Evolutionary conservation across 2,113 vertebrate genomes (phyloP), one percentile per base, ranked within the genome.

Genomic region (Corythoichthys intestinalis): DNA sequence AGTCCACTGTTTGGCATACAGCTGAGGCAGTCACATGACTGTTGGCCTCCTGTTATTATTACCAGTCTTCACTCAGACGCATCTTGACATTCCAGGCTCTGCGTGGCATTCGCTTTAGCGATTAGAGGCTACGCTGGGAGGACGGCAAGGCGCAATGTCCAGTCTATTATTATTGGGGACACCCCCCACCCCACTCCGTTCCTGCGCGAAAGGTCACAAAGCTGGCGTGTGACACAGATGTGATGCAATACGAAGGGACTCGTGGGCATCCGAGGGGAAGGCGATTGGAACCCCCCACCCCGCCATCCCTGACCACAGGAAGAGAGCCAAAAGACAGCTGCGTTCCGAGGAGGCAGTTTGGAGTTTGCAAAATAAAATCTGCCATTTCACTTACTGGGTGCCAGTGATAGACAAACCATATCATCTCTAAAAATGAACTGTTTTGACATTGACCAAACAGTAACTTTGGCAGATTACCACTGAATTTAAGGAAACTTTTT

Each of bases 141-240:
- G 77, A 76, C 10, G 52, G 64, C 75, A 68, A 85, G 73, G 50
- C 59, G 54, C 79, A 76, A 78, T 82, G 75, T 77, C 73, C 49
- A n/a, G 77, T 67, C 85, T 70, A 79, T 90, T 87, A 17, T 59
- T 59, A 76, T 86, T 76, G 74, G 56, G 74, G 38, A 44, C n/a
- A 1, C 20, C 20, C 20, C 20, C 20, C 20, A 28, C 20, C 20
- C 39, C 61, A 3, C 28, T 74, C 20, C 59, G 66, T 28, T 75
- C 35, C 59, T 70, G 78, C 74, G 39, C 83, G 78, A 88, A 88
- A 89, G 89, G 85, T 88, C 89, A 85, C 38, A 10, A 67, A 74
- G 79, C 73, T 72, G 72, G 73, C 78, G 62, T 85, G 81, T 85
- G 81, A 85, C 75, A 75, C 77, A 54, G 70, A 82, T 79, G 80